A percentile compares a stretch with the other conserved stretches of the same genome.
Evolutionary conservation across 2,888 invertebrate species (phyloP).

Genomic region (Erebia palarica): DNA sequence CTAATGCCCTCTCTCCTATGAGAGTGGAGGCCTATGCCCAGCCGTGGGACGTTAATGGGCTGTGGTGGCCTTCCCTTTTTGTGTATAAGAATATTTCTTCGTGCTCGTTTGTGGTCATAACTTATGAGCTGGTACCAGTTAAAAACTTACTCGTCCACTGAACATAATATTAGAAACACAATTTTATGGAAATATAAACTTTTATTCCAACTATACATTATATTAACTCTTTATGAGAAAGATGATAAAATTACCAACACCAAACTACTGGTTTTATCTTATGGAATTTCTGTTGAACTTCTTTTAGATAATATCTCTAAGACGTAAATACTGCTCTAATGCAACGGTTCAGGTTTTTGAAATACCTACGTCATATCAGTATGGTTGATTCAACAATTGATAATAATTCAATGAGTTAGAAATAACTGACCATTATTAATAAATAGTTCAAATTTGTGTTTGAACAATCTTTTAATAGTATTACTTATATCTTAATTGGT

Average conservation of each 20-base stretch:
- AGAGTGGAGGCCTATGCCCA: no score
- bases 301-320: slow-evolving; percentile 20
- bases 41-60: no score
- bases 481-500: no score
- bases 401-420: not conserved
- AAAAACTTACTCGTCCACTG: not conserved
- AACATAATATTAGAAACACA: not conserved
- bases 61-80: slow-evolving; percentile 63
- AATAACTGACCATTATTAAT: not conserved
- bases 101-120: slow-evolving; percentile 60
- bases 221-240: not conserved
- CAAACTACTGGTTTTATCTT: not conserved
- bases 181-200: not conserved
- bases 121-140: slow-evolving; percentile 47
- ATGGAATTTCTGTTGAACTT: slow-evolving; percentile 21
- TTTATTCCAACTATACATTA: not conserved
- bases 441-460: not conserved
- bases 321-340: slow-evolving; percentile 17
- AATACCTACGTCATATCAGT: slow-evolving; percentile 22
- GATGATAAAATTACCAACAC: not conserved
- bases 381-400: not conserved
- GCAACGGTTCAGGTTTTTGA: slow-evolving; percentile 1
- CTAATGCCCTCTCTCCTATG: no score
- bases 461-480: no score
- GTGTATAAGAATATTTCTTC: slow-evolving; percentile 62